Conservation (phyloP, 2,888 invertebrate genomes). For the Nebria salina region DNA sequence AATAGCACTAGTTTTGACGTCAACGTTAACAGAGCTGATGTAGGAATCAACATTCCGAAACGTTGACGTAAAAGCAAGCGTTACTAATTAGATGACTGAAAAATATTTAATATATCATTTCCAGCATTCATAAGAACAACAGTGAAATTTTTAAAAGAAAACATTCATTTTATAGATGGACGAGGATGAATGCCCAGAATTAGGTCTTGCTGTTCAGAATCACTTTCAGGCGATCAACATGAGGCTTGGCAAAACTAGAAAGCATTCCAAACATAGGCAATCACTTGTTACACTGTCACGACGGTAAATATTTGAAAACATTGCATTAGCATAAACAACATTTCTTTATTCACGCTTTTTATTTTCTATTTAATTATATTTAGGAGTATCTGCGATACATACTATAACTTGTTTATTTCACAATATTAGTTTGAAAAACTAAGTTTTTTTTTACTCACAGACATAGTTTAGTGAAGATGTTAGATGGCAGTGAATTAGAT, state of each 20-base stretch:
- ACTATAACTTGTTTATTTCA: no score
- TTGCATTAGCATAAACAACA: neutral
- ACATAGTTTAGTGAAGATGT: slow-evolving; percentile 81
- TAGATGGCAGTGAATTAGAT: slow-evolving; percentile 75
- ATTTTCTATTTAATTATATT: slow-evolving; percentile 2
- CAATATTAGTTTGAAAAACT: no score
- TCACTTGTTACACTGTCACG: slow-evolving; percentile 85
- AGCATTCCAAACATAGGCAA: slow-evolving; percentile 84
- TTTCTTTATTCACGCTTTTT: neutral
- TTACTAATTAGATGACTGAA: no score
- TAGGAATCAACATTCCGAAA: no score
- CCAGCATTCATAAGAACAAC: no score
- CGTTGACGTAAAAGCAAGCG: no score
- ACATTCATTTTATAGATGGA: slow-evolving; percentile 68
- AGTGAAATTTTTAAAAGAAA: neutral
- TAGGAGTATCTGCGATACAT: neutral
- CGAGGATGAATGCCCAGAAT: slow-evolving; percentile 86
- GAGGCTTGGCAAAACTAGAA: slow-evolving; percentile 74
- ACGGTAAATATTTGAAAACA: slow-evolving; percentile 62
- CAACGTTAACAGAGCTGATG: no score
- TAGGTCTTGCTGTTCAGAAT: slow-evolving; percentile 86
- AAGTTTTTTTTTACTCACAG: slow-evolving; percentile 58
- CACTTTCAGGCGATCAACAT: slow-evolving; percentile 90
- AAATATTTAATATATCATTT: no score
- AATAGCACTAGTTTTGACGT: no score